Percentiles rank a stretch among this genome's conserved stretches.
phyloP scores from a whole-genome alignment of 2,888 invertebrate genomes.

The Pachliopta kotzebuea region DNA sequence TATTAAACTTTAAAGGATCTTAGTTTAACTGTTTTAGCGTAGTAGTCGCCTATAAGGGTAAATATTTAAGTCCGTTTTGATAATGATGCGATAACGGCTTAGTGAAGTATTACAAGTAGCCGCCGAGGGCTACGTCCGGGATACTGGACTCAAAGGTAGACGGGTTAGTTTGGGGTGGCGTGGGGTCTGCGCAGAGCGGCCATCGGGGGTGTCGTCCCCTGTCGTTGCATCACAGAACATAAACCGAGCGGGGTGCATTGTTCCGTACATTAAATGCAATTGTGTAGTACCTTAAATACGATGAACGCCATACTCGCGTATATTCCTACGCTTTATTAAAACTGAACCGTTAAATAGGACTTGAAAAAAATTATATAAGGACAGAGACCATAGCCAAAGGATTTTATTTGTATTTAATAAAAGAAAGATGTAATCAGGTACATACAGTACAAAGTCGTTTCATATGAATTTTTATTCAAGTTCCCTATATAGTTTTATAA shows the following conservation, averaged over 20 bases:
- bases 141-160: slow-evolving; percentile 32
- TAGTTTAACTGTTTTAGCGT: no score
- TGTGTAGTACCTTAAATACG: slow-evolving; percentile 8
- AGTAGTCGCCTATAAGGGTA: no score
- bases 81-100: slow-evolving; percentile 33
- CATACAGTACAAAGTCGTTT: no score
- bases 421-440: no score
- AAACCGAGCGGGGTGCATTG: slow-evolving; percentile 21
- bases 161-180: slow-evolving; percentile 29
- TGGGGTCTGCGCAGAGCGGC: slow-evolving; percentile 26
- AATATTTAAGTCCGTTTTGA: slow-evolving; percentile 39
- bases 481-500: no score
- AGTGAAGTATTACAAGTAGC: slow-evolving; percentile 15
- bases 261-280: slow-evolving; percentile 16
- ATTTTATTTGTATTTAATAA: no score
- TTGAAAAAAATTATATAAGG: no score
- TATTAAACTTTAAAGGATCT: no score
- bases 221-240: slow-evolving; percentile 29
- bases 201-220: slow-evolving; percentile 40
- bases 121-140: slow-evolving; percentile 32
- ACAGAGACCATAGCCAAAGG: no score
- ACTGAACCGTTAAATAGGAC: not conserved
- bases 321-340: not conserved
- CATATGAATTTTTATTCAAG: no score
- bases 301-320: not conserved